Percentiles rank a stretch among this genome's conserved stretches.
Evolutionary conservation across 1,140 invertebrate genomes (phyloP).

Genomic region (Eurosta solidaginis): DNA sequence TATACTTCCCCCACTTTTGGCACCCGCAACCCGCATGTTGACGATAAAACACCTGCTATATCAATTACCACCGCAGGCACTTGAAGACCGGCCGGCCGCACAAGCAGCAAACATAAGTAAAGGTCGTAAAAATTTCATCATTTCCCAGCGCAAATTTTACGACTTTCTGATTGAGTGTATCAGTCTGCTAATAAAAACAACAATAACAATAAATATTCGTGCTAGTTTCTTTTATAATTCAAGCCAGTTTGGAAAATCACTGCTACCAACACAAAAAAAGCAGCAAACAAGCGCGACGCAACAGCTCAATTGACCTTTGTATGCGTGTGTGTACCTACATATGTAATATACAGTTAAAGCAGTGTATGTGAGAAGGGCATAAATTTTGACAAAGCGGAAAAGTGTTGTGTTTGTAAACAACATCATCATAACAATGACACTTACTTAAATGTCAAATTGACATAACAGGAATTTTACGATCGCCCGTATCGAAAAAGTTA

Average conservation of each 20-base stretch:
- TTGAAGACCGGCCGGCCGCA: neutral
- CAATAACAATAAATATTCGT: neutral
- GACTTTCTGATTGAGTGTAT: neutral
- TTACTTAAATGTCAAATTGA: slow-evolving; percentile 32
- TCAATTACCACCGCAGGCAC: neutral
- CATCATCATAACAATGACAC: slow-evolving; percentile 21
- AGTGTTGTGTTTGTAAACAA: slow-evolving; percentile 28
- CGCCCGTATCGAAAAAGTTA: neutral
- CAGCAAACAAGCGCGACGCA: neutral
- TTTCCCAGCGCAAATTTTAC: slow-evolving; percentile 25
- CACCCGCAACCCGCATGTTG: neutral
- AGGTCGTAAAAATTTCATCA: slow-evolving; percentile 33
- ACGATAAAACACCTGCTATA: neutral
- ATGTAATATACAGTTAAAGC: too few relatives aligned
- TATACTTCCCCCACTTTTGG: slow-evolving; percentile 9
- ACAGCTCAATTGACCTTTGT: neutral
- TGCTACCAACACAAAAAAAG: neutral
- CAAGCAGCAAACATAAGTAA: neutral
- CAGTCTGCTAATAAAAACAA: neutral
- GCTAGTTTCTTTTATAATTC: neutral
- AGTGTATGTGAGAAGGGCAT: neutral
- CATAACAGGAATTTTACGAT: slow-evolving; percentile 29
- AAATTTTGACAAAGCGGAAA: neutral
- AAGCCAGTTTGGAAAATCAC: slow-evolving; percentile 7
- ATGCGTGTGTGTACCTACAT: neutral